Evolutionary conservation across 2,113 vertebrate species (phyloP), one percentile per base, ranked within the genome.

Genomic region (Heterotilapia buettikoferi): DNA sequence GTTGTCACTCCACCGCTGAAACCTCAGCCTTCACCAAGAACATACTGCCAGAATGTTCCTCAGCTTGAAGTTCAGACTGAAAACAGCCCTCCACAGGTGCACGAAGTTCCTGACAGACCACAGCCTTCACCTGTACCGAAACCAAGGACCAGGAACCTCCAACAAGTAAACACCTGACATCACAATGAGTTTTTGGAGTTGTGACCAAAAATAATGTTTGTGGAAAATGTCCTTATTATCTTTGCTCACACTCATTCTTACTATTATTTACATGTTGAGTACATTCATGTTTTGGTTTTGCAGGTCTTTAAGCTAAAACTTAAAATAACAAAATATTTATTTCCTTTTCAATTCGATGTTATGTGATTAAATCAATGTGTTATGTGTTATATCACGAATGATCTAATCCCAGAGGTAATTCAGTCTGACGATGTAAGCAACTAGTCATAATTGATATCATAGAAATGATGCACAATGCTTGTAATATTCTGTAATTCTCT

Each of bases 41-140:
- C 8, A 19, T 16, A 33, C 21, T 63, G 86, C 57, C 19, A 80
- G 26, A 86, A 4, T 1, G 63, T 83, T 38, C n/a, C 84, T 38
- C 71, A 63, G 9, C 38, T 78, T 16, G 86, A 92, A 43, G 82
- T 26, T 56, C 63, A 71, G 80, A 45, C 26, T 45, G 87, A 79
- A 56, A 86, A 76, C 43, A 59, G 1, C 3, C 59, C 57, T 29
- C 3, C 38, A 33, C 76, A 83, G 9, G 26, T 54, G 2, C 6
- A 83, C 7, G 3, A n/a, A 36, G 56, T 18, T 9, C 73, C 81
- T 21, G 89, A 68, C 24, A 63, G 14, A 52, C 40, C 61, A n/a
- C 9, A 82, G 19, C 85, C 89, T 13, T 93, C 92, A 14, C 95
- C 95, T 2, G 93, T 96, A 52, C 95, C 95, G 0, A 95, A 94